Evolutionary conservation across 2,888 invertebrate genomes (phyloP).

Genomic region (Boloria selene): DNA sequence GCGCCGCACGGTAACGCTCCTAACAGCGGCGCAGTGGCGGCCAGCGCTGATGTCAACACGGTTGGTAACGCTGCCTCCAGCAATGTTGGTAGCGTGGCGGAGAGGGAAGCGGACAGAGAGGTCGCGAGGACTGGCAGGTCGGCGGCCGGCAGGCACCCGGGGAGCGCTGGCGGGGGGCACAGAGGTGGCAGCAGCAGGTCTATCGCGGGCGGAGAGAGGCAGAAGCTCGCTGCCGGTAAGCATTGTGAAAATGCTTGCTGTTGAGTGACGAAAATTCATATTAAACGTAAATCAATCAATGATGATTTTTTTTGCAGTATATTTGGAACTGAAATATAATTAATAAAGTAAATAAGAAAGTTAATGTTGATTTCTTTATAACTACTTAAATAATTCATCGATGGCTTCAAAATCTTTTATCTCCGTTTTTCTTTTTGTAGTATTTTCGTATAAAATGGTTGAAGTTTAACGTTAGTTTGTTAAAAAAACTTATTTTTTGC

Average conservation of each 20-base stretch:
- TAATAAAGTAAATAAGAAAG: too few relatives aligned
- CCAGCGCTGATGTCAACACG: conserved; percentile 54
- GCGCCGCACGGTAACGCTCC: conserved; percentile 37
- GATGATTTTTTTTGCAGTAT: too few relatives aligned
- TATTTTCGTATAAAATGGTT: too few relatives aligned
- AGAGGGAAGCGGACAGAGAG: conserved; percentile 43
- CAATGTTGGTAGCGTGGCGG: conserved; percentile 45
- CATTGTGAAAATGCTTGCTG: conserved; percentile 44
- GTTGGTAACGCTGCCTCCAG: conserved; percentile 53
- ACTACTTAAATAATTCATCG: too few relatives aligned
- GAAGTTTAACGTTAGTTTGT: too few relatives aligned
- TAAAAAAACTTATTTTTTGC: too few relatives aligned
- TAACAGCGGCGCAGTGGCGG: conserved; percentile 53
- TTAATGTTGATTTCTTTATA: too few relatives aligned
- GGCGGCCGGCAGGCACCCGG: conserved; percentile 26
- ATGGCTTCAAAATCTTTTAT: too few relatives aligned
- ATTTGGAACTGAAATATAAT: too few relatives aligned
- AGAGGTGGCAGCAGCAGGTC: conserved; percentile 43
- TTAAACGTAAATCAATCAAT: not conserved
- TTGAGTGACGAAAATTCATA: conserved; percentile 2
- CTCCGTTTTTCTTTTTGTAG: too few relatives aligned
- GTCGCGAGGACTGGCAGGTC: conserved; percentile 39
- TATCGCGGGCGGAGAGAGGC: conserved; percentile 45
- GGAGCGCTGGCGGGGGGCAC: conserved; percentile 24
- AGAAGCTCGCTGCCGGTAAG: conserved; percentile 40